Evolutionary conservation across 2,113 vertebrate species (phyloP).

Genomic region (Apaloderma vittatum): DNA sequence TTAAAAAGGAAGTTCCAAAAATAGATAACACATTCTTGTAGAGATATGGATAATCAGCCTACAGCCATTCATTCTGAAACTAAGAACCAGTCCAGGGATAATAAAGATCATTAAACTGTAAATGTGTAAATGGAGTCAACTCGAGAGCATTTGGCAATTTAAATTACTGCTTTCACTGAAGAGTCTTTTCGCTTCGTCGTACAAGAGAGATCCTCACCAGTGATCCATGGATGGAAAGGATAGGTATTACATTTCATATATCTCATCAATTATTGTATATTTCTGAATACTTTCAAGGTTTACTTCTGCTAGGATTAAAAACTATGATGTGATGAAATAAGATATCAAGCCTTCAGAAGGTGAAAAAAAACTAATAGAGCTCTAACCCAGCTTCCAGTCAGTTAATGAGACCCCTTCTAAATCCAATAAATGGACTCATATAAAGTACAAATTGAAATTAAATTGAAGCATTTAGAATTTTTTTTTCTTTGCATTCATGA

Average conservation of each 20-base stretch:
- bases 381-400: neutral
- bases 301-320: neutral
- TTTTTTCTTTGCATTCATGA: neutral
- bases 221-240: neutral
- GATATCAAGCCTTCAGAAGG: neutral
- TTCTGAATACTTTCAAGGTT: neutral
- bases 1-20: neutral
- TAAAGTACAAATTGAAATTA: conserved; percentile 7
- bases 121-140: neutral
- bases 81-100: neutral
- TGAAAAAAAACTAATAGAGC: neutral
- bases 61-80: neutral
- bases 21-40: neutral
- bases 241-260: neutral
- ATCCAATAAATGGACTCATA: neutral
- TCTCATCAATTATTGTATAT: neutral
- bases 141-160: neutral
- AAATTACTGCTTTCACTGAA: neutral
- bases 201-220: neutral
- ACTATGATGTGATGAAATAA: neutral
- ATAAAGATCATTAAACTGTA: neutral
- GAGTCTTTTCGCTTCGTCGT: neutral
- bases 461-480: neutral
- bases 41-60: neutral
- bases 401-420: neutral